Evolutionary conservation across 2,113 vertebrate species (phyloP), one percentile per base, ranked within the genome.

Genomic region (Dipodomys stephensi): DNA sequence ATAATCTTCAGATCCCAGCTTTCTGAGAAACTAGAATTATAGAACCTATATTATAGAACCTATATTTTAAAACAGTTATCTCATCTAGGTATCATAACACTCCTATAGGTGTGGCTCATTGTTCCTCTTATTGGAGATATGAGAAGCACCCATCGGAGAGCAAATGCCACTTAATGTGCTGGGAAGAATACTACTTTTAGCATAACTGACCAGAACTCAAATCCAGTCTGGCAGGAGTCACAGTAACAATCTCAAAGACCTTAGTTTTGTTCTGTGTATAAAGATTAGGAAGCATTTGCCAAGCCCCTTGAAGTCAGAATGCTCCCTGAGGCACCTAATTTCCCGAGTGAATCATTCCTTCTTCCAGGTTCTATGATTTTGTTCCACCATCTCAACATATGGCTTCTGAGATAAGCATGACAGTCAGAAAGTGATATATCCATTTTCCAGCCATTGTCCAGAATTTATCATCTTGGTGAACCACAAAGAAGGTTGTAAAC

Each of bases 241-340:
- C 11, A 3, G 22, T n/a, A 30, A 32, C 46, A 85, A 72, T n/a
- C 87, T 83, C 76, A 84, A 90, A 88, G 91, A 90, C 65, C 57
- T 87, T 53, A 73, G 57, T 39, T 39, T 39, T 27, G 18, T 30
- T 87, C 68, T 73, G 12, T 7, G 67, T 44, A 69, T 82, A 87
- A 90, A 90, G 39, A 82, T 53, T 77, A 74, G 22, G 53, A 27
- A 32, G 25, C 44, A 32, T 35, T 69, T 73, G 89, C 78, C 57
- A 92, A 79, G 22, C 49, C 53, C 69, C 62, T 46, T 74, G 25
- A 77, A 67, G 28, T 89, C 57, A 68, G 46, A 32, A 35, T 77
- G 69, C 25, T 77, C 39, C 89, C 28, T 28, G 60, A 32, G 32
- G 44, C 28, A 32, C 22, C 53, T 62, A 11, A 13, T 44, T 83